Conservation (phyloP, 2,888 invertebrate species). For the Acholoe squamosa region DNA sequence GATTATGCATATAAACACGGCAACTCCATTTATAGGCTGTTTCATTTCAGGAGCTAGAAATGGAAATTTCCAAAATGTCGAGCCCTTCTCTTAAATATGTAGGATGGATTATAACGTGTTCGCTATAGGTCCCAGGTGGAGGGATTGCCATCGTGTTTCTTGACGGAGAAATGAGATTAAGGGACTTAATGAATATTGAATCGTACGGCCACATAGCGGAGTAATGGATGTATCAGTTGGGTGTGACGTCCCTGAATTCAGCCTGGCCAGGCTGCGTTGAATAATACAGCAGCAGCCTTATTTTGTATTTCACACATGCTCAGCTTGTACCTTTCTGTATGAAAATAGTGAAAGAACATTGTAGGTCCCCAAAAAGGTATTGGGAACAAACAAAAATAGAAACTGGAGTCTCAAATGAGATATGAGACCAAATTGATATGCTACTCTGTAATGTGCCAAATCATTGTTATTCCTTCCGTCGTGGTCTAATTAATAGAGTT, state of each 20-base stretch:
- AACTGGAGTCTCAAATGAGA: background rate
- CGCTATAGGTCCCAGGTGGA: background rate
- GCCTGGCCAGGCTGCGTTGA: background rate
- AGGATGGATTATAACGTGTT: background rate
- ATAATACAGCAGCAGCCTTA: background rate
- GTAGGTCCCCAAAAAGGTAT: too few species aligned
- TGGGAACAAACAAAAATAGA: background rate
- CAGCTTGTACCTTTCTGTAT: background rate
- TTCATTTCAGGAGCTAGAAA: too few species aligned
- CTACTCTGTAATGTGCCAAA: background rate
- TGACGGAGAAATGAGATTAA: background rate
- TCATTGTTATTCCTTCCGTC: background rate
- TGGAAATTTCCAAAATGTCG: too few species aligned
- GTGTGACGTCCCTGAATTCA: background rate
- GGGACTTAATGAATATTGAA: slow-evolving; percentile 15
- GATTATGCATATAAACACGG: too few species aligned
- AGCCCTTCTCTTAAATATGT: background rate
- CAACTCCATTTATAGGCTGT: too few species aligned
- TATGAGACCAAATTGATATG: slow-evolving; percentile 5
- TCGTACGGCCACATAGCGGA: background rate
- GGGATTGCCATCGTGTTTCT: background rate
- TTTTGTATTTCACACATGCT: background rate
- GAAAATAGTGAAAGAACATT: too few species aligned
- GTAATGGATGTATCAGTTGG: slow-evolving; percentile 32
- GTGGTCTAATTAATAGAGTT: background rate